These are phyloP conservation scores for Drosophila tanythrix DNA, from an alignment of 2,888 invertebrate species.

Conservation along the genomic window DNA sequence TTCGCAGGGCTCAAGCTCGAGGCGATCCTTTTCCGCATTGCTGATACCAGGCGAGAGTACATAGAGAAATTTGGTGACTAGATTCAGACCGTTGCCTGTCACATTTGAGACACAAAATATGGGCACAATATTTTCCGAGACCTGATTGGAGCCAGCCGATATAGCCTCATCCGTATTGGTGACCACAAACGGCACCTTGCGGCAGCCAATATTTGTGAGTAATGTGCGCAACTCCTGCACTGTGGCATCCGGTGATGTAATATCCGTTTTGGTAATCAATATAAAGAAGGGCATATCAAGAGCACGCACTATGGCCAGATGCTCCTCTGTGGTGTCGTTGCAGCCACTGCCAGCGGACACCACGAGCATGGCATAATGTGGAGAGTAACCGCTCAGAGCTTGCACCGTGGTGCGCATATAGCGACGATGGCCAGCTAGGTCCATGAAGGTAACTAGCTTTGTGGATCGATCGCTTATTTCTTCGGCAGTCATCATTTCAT, in stretches of 20 bases:
- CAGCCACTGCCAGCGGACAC: conserved; percentile 93
- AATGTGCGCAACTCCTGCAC: conserved; percentile 87
- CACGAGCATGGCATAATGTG: conserved; percentile 95
- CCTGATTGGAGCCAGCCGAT: conserved; percentile 89
- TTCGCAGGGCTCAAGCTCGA: conserved; percentile 91
- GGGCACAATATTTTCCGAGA: conserved; percentile 88
- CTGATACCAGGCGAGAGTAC: conserved; percentile 90
- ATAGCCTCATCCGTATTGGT: conserved; percentile 90
- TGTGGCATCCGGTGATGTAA: conserved; percentile 87
- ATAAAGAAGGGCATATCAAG: conserved; percentile 95
- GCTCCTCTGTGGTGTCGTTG: conserved; percentile 94
- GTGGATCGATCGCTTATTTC: conserved; percentile 97
- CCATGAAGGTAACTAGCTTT: conserved; percentile 97
- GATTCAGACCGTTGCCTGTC: conserved; percentile 92
- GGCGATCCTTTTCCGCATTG: conserved; percentile 88
- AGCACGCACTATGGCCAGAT: conserved; percentile 93
- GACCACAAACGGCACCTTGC: conserved; percentile 88
- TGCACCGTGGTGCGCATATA: conserved; percentile 97
- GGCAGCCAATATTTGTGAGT: conserved; percentile 88
- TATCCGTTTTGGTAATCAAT: conserved; percentile 96
- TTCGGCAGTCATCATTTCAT: conserved; percentile 95
- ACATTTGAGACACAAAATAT: conserved; percentile 97
- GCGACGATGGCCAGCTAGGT: conserved; percentile 97
- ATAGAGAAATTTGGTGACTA: conserved; percentile 94
- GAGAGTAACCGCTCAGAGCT: conserved; percentile 96